These are phyloP conservation scores for Azorinus chamasolen DNA, from an alignment of 2,888 invertebrate species.

Conservation along the genomic window DNA sequence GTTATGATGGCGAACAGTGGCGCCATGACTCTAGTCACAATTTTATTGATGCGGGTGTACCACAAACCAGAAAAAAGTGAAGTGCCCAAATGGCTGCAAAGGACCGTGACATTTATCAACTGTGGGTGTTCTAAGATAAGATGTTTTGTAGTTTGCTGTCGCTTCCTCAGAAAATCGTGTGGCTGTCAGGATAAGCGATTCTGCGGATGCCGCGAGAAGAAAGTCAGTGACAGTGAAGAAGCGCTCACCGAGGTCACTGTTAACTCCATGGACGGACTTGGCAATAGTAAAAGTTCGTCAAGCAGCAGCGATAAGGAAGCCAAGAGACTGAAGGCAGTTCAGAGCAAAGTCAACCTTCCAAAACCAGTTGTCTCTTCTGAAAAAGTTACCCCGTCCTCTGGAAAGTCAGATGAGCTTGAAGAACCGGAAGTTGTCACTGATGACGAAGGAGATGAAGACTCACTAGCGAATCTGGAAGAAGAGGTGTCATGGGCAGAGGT, in stretches of 20 bases:
- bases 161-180: conserved; percentile 16
- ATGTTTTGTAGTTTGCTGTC: conserved; percentile 34
- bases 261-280: conserved; percentile 1
- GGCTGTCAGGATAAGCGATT: conserved; percentile 21
- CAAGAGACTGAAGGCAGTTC: background rate
- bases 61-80: conserved; percentile 53
- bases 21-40: conserved; percentile 55
- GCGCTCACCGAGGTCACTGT: conserved; percentile 10
- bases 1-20: conserved; percentile 62
- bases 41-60: conserved; percentile 54
- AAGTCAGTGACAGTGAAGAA: background rate
- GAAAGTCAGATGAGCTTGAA: conserved; percentile 1
- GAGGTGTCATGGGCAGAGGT: conserved; percentile 58
- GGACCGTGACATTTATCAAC: conserved; percentile 48
- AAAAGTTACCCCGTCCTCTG: background rate
- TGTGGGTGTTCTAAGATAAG: conserved; percentile 47
- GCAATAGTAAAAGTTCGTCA: background rate
- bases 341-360: background rate
- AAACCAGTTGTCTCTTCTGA: conserved; percentile 12
- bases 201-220: conserved; percentile 23
- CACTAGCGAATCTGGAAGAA: conserved; percentile 57
- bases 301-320: background rate
- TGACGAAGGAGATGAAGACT: conserved; percentile 30
- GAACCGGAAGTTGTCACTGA: conserved; percentile 9
- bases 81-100: conserved; percentile 53